Evolutionary conservation across 1,140 invertebrate genomes (phyloP), one percentile per base, ranked within the genome.

Genomic region (Panagrolaimus sp.): DNA sequence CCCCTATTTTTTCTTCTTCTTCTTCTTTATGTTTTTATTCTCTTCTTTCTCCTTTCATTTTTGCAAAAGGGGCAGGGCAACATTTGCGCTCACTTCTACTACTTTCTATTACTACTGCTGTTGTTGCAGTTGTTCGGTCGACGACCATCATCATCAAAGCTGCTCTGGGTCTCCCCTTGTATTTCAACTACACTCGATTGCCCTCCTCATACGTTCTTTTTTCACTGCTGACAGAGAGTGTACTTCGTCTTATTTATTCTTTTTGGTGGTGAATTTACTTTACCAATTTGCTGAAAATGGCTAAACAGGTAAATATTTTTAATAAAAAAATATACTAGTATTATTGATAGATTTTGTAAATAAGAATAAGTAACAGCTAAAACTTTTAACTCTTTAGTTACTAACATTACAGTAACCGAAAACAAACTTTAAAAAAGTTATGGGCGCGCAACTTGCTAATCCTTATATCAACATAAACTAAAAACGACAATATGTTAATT

Each of bases 291-390:
- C 52, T 38, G 32, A 58, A 26, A 21, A 58, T 58, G 52, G 52
- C 52, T 58, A 58, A 58, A 58, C 52, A 58, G 52, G 52, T 58
- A 58, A 58, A 58, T 28, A n/a, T 26, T 58, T 58, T 21, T 58
- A 12, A 58, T 21, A 38, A 2, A 4, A 7, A 38, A 7, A 7
- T 38, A 38, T 38, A 38, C 32, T 38, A 38, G 7, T 38, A 38
- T 38, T 7, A n/a, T n/a, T n/a, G n/a, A n/a, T n/a, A n/a, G n/a
- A n/a, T n/a, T 38, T 38, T 38, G 7, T 38, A 38, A 38, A 38
- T 4, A 7, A 38, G 2, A 7, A 4, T 38, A 38, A 38, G 32
- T 38, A 38, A 38, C n/a, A n/a, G n/a, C n/a, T n/a, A 38, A 7
- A 4, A 38, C 2, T 38, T 38, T 2, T 2, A 38, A 38, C 2